Percentiles rank a stretch among this genome's conserved stretches.
Conservation (phyloP, 1,140 invertebrate species). For the Apis dorsata region DNA sequence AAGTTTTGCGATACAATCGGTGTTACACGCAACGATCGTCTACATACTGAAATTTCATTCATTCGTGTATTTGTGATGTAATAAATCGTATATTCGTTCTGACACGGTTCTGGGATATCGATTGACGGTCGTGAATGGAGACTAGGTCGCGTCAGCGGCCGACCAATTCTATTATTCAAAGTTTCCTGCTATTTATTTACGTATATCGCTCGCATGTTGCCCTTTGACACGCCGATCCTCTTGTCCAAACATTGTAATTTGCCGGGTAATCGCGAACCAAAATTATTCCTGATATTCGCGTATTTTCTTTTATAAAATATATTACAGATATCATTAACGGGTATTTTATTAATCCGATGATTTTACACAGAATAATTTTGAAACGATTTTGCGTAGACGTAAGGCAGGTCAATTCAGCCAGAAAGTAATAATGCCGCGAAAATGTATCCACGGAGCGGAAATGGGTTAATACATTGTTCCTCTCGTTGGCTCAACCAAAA, state of each 20-base stretch:
- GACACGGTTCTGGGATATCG: constrained; percentile 12
- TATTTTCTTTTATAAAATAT: neutral
- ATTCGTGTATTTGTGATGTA: constrained; percentile 9
- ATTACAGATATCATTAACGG: neutral
- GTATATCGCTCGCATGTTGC: no score
- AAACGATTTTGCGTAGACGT: neutral
- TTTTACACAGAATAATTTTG: neutral
- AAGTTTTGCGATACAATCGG: neutral
- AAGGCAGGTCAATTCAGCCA: neutral
- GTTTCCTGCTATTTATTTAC: constrained; percentile 14
- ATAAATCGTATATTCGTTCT: constrained; percentile 15
- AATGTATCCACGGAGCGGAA: neutral
- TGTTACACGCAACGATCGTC: neutral
- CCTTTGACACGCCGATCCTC: neutral
- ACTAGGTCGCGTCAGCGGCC: constrained; percentile 21
- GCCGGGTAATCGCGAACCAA: neutral
- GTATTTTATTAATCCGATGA: neutral
- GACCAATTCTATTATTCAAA: neutral
- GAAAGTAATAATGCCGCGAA: constrained; percentile 7
- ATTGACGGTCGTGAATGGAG: constrained; percentile 11
- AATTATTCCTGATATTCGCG: neutral
- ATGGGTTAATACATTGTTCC: constrained; percentile 15
- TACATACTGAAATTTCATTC: constrained; percentile 22
- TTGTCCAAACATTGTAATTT: neutral
- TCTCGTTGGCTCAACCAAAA: neutral